Conservation (phyloP, 2,113 vertebrate species). For the Solenodon paradoxus region DNA sequence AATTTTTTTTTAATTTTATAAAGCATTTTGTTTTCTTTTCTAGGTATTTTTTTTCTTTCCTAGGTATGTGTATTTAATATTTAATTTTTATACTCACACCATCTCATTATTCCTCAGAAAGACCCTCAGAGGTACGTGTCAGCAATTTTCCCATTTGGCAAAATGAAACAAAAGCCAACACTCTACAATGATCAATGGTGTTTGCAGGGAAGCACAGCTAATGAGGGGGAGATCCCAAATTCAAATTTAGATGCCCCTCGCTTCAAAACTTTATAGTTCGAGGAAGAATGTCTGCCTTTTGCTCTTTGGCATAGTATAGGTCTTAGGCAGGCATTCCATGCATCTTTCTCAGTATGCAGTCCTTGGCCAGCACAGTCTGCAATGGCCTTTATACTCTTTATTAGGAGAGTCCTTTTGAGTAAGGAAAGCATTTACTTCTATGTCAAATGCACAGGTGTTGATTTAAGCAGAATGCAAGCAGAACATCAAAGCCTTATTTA, state of each 20-base stretch:
- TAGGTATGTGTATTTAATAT: too few species aligned
- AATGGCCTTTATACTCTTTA: neutral
- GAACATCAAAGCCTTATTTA: neutral
- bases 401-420: neutral
- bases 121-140: neutral
- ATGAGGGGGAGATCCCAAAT: neutral
- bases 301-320: fast-evolving
- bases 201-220: neutral
- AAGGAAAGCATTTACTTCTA: neutral
- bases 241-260: neutral
- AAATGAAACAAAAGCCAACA: neutral
- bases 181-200: neutral
- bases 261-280: neutral
- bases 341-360: neutral
- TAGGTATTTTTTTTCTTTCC: neutral
- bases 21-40: neutral
- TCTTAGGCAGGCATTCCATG: neutral
- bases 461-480: neutral
- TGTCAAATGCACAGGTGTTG: neutral
- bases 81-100: neutral
- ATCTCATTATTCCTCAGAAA: neutral
- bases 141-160: neutral
- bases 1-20: neutral
- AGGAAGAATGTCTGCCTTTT: neutral
- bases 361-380: neutral